Conservation (phyloP, 1,140 invertebrate genomes). For the Neodiprion virginianus region DNA sequence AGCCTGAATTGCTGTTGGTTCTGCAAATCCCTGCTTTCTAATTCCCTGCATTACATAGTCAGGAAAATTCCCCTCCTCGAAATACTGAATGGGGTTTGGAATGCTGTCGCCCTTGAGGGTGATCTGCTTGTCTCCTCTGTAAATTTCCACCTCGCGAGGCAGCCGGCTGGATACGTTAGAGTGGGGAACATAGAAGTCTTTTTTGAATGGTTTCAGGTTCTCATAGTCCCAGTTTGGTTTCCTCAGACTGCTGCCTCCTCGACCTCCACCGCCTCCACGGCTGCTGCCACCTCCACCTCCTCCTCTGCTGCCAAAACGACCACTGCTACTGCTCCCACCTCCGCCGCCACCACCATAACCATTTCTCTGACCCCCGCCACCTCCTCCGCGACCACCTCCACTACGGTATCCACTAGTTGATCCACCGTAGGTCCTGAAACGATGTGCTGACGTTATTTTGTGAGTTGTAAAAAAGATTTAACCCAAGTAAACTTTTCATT, state of each 20-base stretch:
- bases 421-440: constrained; percentile 50
- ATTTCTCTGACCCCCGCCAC: constrained; percentile 45
- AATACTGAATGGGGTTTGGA: constrained; percentile 79
- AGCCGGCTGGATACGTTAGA: constrained; percentile 73
- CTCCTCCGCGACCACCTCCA: constrained; percentile 45
- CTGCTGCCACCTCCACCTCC: constrained; percentile 48
- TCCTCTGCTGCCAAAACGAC: constrained; percentile 49
- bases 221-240: constrained; percentile 83
- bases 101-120: constrained; percentile 79
- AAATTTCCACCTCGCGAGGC: constrained; percentile 80
- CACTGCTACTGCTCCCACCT: constrained; percentile 43
- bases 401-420: constrained; percentile 31
- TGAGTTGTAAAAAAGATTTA: background rate
- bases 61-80: constrained; percentile 83
- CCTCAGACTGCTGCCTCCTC: constrained; percentile 59
- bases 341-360: constrained; percentile 47
- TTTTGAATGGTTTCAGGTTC: constrained; percentile 86
- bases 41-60: constrained; percentile 73
- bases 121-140: constrained; percentile 78
- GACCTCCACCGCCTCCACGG: constrained; percentile 38
- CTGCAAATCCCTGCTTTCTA: constrained; percentile 73
- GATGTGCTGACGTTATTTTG: no score
- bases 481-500: background rate
- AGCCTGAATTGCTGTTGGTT: constrained; percentile 89
- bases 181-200: constrained; percentile 92